Base-by-base conservation (phyloP, 1,140 invertebrate genomes). In the Plodia interpunctella region DNA sequence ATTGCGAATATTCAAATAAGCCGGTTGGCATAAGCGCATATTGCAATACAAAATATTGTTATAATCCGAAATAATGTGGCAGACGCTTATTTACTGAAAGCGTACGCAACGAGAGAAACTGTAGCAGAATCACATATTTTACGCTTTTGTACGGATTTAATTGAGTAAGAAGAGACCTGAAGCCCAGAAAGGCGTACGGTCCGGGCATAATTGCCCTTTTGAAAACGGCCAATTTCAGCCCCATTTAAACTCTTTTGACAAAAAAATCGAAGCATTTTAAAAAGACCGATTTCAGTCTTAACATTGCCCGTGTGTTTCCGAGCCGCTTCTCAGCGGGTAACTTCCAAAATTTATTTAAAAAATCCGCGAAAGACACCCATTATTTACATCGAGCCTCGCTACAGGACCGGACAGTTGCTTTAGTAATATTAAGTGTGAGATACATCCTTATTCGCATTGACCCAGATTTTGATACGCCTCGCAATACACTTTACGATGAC, bases 111-210 rank as follows among this genome's bases (percentile, higher is more conserved):
- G 62, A 63, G 72, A 66, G 79, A 85, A 87, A 83, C 82, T 84
- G 80, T 83, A 87, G 66, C 81, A 87, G 74, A 80, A 76, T 86
- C 80, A 86, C 81, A 86, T 88, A 88, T 81, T 80, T 88, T 87
- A 86, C 74, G 74, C 81, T 83, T 85, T 81, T 76, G 81, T 86
- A 86, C 63, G 74, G 79, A 70, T 83, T 85, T 85, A 88, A 86
- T 88, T 88, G 81, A 79, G 80, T 69, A 83, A 80, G 78, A 84
- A 81, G 78, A 85, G 75, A 80, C 66, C 59, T 63, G 72, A 77
- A 72, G 66, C 73, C 9, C 6, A 11, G 10, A 10, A 32, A 6
- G 30, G 30, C 3, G 30, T 6, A 32, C 9, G 30, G 30, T 32
- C 30, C 30, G 30, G 11, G 30, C 8, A 32, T n/a, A 32, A 11